Evolutionary conservation across 2,113 vertebrate genomes (phyloP), one percentile per base, ranked within the genome.

Genomic region (Xenus cinereus): DNA sequence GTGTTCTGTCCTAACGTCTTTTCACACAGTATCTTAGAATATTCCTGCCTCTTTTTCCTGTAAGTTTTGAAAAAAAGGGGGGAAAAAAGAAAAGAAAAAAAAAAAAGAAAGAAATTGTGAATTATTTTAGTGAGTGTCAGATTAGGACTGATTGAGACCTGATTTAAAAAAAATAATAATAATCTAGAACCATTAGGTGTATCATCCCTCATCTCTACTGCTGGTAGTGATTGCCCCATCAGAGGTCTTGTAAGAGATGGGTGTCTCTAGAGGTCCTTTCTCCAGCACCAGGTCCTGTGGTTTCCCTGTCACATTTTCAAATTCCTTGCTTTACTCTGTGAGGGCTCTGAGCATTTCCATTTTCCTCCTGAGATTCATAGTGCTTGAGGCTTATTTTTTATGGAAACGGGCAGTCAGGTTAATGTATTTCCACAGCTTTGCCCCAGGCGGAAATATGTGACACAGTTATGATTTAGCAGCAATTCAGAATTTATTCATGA

Each of bases 71-170:
- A 10, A 12, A 32, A 6, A 6, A 26, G 2, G 10, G 16, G 9
- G 14, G 2, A 15, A 59, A 35, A 5, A 35, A 24, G 1, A 5
- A 15, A 26, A 17, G 21, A 2, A 5, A 15, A 27, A 2, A 17
- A 30, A 15, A 30, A 8, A 26, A 10, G 2, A 23, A 32, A 19
- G 1, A 50, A 37, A 43, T 13, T 1, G 12, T 67, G 4, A 45
- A 54, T 91, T 59, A 33, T 9, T 77, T 81, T 20, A 39, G 9
- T 76, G 43, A 54, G 6, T 59, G 21, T 69, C 1, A 1, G 8
- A 59, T 43, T 46, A 41, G 2, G 3, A 84, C 14, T 64, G 9
- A 35, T 11, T 41, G 33, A 81, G 53, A 59, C 23, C 12, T 56
- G 28, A 39, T 64, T 37, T 0, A 3, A 28, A 53, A 26, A 67